phyloP scores from a whole-genome alignment of 2,113 vertebrate species.

The Suricata suricatta region DNA sequence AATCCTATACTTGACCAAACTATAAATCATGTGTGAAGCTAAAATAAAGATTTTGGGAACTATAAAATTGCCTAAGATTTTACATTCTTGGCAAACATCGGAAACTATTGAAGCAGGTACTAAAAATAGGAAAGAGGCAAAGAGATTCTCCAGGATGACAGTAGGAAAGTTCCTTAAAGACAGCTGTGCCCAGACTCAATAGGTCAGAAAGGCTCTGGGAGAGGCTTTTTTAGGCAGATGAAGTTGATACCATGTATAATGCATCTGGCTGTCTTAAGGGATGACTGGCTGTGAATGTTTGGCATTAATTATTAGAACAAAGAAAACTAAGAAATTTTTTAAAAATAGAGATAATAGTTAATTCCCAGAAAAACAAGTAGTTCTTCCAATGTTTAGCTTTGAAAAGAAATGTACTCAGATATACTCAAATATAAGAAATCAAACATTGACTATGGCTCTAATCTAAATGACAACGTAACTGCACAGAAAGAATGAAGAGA shows the following conservation, averaged over 20 bases:
- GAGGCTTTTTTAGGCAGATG: neutral
- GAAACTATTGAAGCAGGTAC: neutral
- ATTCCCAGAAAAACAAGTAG: neutral
- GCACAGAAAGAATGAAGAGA: neutral
- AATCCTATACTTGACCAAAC: neutral
- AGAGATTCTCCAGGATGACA: neutral
- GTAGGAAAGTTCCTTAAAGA: neutral
- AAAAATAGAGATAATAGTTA: neutral
- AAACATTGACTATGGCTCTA: neutral
- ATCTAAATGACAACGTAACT: neutral
- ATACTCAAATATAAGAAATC: neutral
- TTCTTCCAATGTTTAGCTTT: neutral
- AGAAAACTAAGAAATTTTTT: neutral
- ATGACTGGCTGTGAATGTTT: neutral
- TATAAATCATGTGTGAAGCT: neutral
- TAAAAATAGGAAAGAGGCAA: neutral
- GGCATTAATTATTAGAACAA: neutral
- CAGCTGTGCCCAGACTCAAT: neutral
- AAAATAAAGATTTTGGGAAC: neutral
- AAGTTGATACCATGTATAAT: neutral
- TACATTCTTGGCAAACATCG: neutral
- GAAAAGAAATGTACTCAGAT: conserved; percentile 9
- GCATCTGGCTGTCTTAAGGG: neutral
- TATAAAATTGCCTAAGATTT: neutral
- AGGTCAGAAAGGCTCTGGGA: neutral